These are phyloP conservation scores for Taenaris catops DNA, from an alignment of 2,888 invertebrate species.

Conservation along the genomic window DNA sequence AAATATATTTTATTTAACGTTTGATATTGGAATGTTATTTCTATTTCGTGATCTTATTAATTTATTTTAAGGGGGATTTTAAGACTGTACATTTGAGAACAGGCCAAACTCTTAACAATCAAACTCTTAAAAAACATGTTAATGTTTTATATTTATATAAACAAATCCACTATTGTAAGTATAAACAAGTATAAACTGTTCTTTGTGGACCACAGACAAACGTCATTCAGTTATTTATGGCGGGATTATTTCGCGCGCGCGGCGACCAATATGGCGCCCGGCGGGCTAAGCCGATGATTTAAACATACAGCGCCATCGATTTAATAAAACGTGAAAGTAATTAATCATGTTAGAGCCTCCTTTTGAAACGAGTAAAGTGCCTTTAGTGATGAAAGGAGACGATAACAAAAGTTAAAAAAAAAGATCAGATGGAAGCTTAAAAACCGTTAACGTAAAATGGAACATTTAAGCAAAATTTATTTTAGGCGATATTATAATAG, in stretches of 20 bases:
- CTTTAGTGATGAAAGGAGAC: constrained; percentile 31
- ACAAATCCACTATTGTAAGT: constrained; percentile 14
- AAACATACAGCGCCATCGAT: constrained; percentile 57
- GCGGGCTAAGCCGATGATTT: constrained; percentile 63
- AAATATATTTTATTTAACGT: constrained; percentile 23
- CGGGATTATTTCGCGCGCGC: constrained; percentile 52
- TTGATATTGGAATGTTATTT: no score
- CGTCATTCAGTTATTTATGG: constrained; percentile 61
- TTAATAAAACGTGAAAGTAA: constrained; percentile 47
- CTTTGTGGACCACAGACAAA: constrained; percentile 48
- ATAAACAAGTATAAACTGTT: constrained; percentile 26
- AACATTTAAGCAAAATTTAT: no score
- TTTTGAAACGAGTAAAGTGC: constrained; percentile 36
- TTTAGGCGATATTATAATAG: no score
- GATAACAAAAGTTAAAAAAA: constrained; percentile 24
- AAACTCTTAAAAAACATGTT: background rate
- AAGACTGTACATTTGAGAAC: no score
- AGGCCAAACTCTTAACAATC: no score
- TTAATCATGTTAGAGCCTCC: constrained; percentile 57
- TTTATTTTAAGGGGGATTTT: no score
- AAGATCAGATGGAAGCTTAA: constrained; percentile 20
- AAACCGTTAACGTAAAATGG: background rate
- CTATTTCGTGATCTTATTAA: no score
- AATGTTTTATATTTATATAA: background rate
- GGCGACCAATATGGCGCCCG: constrained; percentile 51